phyloP scores from a whole-genome alignment of 2,797 vertebrate species.

The Vireo griseus region DNA sequence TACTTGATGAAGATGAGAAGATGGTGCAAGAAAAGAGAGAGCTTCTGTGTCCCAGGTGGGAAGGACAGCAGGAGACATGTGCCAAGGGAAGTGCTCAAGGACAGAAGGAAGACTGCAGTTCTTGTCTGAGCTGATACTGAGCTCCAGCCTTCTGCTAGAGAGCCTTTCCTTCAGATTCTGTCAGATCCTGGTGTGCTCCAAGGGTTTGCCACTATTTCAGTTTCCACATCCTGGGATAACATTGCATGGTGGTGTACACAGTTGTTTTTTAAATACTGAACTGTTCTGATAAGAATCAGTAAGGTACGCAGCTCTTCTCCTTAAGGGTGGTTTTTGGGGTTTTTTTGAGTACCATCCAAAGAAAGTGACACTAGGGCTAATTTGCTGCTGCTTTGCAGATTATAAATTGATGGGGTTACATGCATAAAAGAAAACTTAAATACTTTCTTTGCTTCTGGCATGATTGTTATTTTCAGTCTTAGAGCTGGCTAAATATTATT shows the following conservation, averaged over 20 bases:
- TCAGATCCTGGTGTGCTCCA: background rate
- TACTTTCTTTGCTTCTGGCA: background rate
- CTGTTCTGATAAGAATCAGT: background rate
- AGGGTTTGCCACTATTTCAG: background rate
- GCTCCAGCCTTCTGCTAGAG: background rate
- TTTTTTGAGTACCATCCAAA: background rate
- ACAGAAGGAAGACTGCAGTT: background rate
- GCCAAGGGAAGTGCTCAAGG: background rate
- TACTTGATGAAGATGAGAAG: background rate
- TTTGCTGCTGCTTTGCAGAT: background rate
- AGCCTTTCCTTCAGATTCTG: background rate
- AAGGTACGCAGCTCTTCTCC: background rate
- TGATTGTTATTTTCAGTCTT: background rate
- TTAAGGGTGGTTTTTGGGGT: fast-evolving
- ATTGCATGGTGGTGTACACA: background rate
- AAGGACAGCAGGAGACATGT: background rate
- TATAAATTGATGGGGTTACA: background rate
- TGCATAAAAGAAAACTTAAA: background rate
- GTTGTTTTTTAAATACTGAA: background rate
- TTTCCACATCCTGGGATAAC: background rate
- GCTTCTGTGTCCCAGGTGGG: background rate
- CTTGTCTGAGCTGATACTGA: background rate
- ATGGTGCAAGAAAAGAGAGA: background rate
- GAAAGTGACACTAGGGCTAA: background rate
- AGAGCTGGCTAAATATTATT: background rate